These are phyloP conservation scores for Echinops telfairi DNA, from an alignment of 2,113 vertebrate genomes.

Conservation along the genomic window DNA sequence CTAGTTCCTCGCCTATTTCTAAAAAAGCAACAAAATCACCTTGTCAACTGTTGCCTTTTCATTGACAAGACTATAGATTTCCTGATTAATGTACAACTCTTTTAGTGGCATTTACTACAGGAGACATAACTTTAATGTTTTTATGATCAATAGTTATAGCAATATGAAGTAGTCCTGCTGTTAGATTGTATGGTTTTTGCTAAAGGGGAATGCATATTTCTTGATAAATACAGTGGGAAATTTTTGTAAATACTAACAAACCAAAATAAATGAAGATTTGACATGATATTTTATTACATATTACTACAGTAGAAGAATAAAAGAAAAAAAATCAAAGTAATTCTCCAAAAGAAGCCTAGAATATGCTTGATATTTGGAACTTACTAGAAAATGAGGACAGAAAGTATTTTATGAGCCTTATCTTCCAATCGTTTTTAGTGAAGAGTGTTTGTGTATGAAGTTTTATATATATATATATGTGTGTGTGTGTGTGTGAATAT, in stretches of 20 bases:
- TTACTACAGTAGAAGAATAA: slow-evolving; percentile 72
- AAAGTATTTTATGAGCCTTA: slow-evolving; percentile 69
- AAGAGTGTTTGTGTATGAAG: slow-evolving; percentile 22
- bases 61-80: slow-evolving; percentile 92
- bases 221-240: slow-evolving; percentile 81
- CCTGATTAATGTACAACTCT: slow-evolving; percentile 94
- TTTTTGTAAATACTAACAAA: slow-evolving; percentile 83
- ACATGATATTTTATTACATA: slow-evolving; percentile 78
- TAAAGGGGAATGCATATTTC: slow-evolving; percentile 80
- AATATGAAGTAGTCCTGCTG: slow-evolving; percentile 90
- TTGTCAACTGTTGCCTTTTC: slow-evolving; percentile 79
- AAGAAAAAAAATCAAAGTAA: slow-evolving; percentile 58
- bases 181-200: slow-evolving; percentile 84
- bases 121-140: slow-evolving; percentile 95
- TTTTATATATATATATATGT: too few species aligned
- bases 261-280: slow-evolving; percentile 81
- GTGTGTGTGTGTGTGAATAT: neutral
- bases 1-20: slow-evolving; percentile 67
- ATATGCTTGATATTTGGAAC: slow-evolving; percentile 43
- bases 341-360: slow-evolving; percentile 68
- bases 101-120: slow-evolving; percentile 90
- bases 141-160: slow-evolving; percentile 94
- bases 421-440: slow-evolving; percentile 71
- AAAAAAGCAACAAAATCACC: too few species aligned
- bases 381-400: slow-evolving; percentile 68